Evolutionary conservation across 2,888 invertebrate species (phyloP), one percentile per base, ranked within the genome.

Genomic region (Stenolophus ochropezus): DNA sequence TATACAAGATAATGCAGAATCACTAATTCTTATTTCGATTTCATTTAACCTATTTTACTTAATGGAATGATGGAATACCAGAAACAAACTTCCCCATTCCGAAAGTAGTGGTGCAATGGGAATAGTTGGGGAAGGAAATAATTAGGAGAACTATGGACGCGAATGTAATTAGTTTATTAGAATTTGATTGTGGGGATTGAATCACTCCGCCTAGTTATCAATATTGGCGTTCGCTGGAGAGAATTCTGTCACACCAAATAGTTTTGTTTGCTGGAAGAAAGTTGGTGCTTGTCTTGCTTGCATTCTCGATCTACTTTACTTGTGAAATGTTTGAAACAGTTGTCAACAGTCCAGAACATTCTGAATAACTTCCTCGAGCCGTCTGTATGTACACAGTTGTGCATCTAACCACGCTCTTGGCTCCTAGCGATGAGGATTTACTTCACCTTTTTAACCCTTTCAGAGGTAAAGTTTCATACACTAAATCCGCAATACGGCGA

Each of bases 311-410:
- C 33, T 33, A 21, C 65, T 69, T 69, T 11, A 33, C 27, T 69
- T 61, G 14, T 61, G 25, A 61, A 61, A 61, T 61, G 61, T 61
- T 61, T 61, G 21, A 61, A 69, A 69, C 65, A 69, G 65, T 69
- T 69, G 65, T 69, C 65, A 69, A 33, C 33, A 69, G 65, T 69
- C 65, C 33, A 33, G 33, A 69, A 69, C 65, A 65, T 33, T 65
- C 33, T 27, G 33, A 33, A 65, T 65, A 65, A 65, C 65, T 65
- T 65, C 58, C 33, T 65, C 5, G 65, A 65, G 27, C 20, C 8
- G 27, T n/a, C 27, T 69, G 18, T 33, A 33, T 33, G 33, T 69
- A 18, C 27, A 21, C 56, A 21, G 33, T 8, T 42, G 33, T 42
- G 33, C 33, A 42, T 42, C 33, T 42, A 42, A 42, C 33, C 33